Conservation (phyloP, 2,797 vertebrate genomes). For the Sardinella longiceps region DNA sequence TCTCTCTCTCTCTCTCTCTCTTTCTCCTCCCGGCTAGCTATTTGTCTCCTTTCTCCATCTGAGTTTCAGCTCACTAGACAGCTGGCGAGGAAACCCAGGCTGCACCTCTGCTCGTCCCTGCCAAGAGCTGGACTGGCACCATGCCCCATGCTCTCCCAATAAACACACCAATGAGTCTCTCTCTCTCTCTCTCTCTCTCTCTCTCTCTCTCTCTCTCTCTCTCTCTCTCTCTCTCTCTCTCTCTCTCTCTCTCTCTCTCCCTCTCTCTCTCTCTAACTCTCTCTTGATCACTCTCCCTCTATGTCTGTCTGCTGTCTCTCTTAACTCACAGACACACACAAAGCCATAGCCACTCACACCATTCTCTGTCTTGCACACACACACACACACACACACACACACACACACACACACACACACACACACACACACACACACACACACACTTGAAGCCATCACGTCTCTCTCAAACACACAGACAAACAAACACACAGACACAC, state of each 20-base stretch:
- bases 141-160: conserved; percentile 53
- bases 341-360: conserved; percentile 21
- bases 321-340: conserved; percentile 57
- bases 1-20: conserved; percentile 61
- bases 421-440: background rate
- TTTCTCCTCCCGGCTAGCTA: conserved; percentile 31
- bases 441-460: no score
- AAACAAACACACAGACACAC: no score
- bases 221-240: conserved; percentile 55
- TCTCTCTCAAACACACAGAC: background rate
- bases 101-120: conserved; percentile 53
- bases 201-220: no score
- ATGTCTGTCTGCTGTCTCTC: no score
- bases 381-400: conserved; percentile 53
- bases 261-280: no score
- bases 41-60: conserved; percentile 65
- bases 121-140: conserved; percentile 57
- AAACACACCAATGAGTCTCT: conserved; percentile 67
- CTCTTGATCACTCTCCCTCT: no score
- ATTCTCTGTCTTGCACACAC: background rate
- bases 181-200: no score
- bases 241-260: no score
- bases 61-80: conserved; percentile 69
- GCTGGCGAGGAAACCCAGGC: conserved; percentile 71
- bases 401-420: conserved; percentile 56